These are phyloP conservation scores for Drosophila greeni DNA, from an alignment of 2,888 invertebrate species.

Conservation along the genomic window DNA sequence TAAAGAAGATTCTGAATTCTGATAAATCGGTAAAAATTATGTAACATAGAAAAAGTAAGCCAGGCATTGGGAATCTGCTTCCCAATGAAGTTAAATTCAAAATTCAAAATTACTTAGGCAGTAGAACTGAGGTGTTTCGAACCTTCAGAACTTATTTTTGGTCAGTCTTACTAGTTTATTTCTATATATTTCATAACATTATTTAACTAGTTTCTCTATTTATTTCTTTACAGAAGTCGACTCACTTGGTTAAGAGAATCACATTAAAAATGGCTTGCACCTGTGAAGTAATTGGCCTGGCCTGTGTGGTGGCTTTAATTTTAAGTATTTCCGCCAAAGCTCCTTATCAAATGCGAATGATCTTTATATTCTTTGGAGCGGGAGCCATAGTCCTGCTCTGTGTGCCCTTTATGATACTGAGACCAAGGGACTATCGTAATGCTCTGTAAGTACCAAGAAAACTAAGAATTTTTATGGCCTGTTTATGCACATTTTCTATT, in stretches of 20 bases:
- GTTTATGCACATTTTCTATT: neutral
- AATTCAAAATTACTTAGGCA: neutral
- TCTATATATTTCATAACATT: neutral
- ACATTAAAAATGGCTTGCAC: slow-evolving; percentile 67
- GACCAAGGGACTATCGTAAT: slow-evolving; percentile 86
- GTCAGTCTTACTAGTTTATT: neutral
- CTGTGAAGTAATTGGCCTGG: slow-evolving; percentile 76
- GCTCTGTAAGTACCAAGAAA: slow-evolving; percentile 83
- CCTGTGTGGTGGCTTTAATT: slow-evolving; percentile 73
- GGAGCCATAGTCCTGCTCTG: slow-evolving; percentile 82
- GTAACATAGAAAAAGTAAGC: neutral
- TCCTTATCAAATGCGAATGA: slow-evolving; percentile 86
- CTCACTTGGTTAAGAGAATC: neutral
- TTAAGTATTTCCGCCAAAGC: slow-evolving; percentile 79
- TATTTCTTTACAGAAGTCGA: slow-evolving; percentile 1
- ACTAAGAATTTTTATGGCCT: neutral
- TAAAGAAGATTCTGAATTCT: slow-evolving; percentile 1
- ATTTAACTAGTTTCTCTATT: neutral
- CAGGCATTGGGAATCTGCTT: neutral
- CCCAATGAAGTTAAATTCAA: neutral
- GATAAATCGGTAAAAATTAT: neutral
- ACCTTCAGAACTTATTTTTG: neutral
- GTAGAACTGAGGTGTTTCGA: neutral
- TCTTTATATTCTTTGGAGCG: slow-evolving; percentile 82
- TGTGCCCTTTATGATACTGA: slow-evolving; percentile 87